Conservation (phyloP, 2,113 vertebrate genomes). For the Notechis scutatus region DNA sequence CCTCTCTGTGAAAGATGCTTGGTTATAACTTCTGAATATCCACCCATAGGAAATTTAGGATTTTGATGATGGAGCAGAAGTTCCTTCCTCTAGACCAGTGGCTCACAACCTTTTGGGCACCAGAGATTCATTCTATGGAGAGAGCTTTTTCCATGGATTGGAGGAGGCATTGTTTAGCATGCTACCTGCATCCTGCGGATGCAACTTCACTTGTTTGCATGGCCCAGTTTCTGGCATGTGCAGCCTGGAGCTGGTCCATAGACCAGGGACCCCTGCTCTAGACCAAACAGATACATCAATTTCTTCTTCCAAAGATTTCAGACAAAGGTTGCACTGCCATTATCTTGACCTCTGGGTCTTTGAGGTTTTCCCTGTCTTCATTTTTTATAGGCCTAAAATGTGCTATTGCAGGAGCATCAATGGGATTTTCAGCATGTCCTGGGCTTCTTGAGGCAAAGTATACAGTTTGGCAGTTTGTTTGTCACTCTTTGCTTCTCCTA, state of each 20-base stretch:
- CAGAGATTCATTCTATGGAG: no score
- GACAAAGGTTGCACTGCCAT: not conserved
- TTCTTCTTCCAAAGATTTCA: not conserved
- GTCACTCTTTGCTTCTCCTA: not conserved
- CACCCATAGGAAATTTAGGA: not conserved
- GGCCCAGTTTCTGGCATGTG: no score
- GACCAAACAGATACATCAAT: not conserved
- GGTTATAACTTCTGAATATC: not conserved
- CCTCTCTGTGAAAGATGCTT: not conserved
- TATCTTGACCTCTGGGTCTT: not conserved
- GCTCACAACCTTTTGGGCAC: no score
- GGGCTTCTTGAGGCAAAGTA: not conserved
- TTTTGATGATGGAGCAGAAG: not conserved
- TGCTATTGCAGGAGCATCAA: not conserved
- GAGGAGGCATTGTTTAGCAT: no score
- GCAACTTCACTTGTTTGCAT: no score
- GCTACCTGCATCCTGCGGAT: no score
- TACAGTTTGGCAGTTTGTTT: not conserved
- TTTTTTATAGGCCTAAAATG: not conserved
- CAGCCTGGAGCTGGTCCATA: no score
- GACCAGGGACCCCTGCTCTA: not conserved
- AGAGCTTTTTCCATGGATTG: no score
- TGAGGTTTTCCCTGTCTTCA: not conserved
- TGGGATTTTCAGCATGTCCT: not conserved
- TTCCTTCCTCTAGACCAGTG: not conserved